Conservation (phyloP, 2,888 invertebrate species). For the Aporophyla lueneburgensis region DNA sequence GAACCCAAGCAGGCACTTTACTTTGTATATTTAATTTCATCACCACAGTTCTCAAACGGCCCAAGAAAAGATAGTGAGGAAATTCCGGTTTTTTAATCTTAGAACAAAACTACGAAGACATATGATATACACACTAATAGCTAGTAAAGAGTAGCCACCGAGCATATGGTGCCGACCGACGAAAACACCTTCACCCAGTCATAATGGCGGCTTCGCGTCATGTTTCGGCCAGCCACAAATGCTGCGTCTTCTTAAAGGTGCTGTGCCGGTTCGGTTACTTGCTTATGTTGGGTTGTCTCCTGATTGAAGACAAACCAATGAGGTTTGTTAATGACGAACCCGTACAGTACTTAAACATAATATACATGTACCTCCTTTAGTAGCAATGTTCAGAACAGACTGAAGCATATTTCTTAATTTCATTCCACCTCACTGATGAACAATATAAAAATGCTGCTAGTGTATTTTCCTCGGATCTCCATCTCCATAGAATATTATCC, state of each 20-base stretch:
- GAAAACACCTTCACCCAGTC: not conserved
- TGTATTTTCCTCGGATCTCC: not conserved
- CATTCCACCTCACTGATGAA: not conserved
- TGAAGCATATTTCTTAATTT: not conserved
- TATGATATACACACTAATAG: not conserved
- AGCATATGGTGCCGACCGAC: not conserved
- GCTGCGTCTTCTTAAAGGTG: not conserved
- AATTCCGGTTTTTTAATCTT: no score
- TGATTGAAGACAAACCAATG: not conserved
- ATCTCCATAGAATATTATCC: constrained; percentile 34
- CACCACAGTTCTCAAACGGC: no score
- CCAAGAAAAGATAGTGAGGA: no score
- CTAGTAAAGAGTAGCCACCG: not conserved
- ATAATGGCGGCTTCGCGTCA: not conserved
- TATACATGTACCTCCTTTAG: not conserved
- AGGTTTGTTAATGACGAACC: not conserved
- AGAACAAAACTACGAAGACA: no score
- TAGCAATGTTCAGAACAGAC: not conserved
- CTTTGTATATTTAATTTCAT: no score
- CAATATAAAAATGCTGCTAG: constrained; percentile 4
- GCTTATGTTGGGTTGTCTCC: not conserved
- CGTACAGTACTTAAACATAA: not conserved
- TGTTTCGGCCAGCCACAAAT: no score
- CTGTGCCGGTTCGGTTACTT: not conserved
- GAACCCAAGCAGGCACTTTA: no score